Base-by-base conservation (phyloP, 35 echinoderm and acorn worm genomes). In the Lytechinus pictus region DNA sequence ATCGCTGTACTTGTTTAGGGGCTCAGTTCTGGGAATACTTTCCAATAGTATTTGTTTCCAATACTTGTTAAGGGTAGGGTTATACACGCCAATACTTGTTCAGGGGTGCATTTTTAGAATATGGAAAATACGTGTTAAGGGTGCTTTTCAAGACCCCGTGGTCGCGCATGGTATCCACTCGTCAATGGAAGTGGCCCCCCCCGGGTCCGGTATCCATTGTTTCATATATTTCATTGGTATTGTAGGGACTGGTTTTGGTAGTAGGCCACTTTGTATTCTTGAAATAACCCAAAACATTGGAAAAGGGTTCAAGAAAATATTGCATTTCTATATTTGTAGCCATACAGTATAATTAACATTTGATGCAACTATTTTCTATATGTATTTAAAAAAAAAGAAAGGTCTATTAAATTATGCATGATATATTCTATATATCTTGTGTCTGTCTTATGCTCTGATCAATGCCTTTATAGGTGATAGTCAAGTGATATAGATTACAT, bases 321-420 rank as follows among this genome's bases (percentile, higher is more conserved):
- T 44, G 33, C 33, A 90, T 90, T 33, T 52, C 33, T 90, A 90
- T 90, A 90, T 90, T 90, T 28, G n/a, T 90, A 90, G 88, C 52
- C 88, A 90, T 51, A 52, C 52, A 12, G 52, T 90, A 90, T 51
- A 52, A 90, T 28, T 51, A 90, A 8, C 52, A 90, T 51, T 90
- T 28, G 29, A 90, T 90, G 88, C 88, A 90, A 90, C 88, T 90
- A 29, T 90, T 90, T 90, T 90, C 88, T 90, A 90, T 33, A 9
- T 90, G 88, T 33, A 33, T 90, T 51, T 51, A 9, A 58, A 58
- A 58, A 58, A 58, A 58, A 11, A 44, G 33, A 88, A 28, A 52
- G 5, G 27, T n/a, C 19, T 88, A 88, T 88, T 88, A n/a, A 90
- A 90, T 52, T 54, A 52, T 90, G 88, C 88, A 14, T 90, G 10